phyloP scores from a whole-genome alignment of 2,113 vertebrate genomes.

The Alaudala cheleensis region DNA sequence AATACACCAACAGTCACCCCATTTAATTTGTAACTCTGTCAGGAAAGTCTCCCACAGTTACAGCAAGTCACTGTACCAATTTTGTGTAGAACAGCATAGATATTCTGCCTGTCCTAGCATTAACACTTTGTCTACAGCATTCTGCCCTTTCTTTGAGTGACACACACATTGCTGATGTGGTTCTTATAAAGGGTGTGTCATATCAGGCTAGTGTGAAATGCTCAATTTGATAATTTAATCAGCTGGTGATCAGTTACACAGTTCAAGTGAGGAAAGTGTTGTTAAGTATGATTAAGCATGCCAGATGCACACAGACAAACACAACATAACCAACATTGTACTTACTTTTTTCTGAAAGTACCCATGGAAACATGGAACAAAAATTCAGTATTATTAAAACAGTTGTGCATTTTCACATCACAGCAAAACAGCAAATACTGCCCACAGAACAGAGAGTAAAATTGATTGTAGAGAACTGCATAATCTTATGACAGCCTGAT shows the following conservation, averaged over 20 bases:
- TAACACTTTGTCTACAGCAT: not conserved
- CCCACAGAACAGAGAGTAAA: not conserved
- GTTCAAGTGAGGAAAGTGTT: conserved; percentile 60
- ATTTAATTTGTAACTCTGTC: not conserved
- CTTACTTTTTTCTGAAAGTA: conserved; percentile 74
- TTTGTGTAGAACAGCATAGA: not conserved
- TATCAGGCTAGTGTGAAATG: not conserved
- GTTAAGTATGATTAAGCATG: conserved; percentile 51
- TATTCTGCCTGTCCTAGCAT: not conserved
- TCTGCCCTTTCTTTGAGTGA: not conserved
- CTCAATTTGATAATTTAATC: not conserved
- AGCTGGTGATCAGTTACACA: conserved; percentile 19
- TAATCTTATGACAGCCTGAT: not conserved
- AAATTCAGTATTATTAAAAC: conserved; percentile 67
- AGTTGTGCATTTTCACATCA: conserved; percentile 42
- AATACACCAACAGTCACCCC: not conserved
- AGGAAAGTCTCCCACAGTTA: not conserved
- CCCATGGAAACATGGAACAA: conserved; percentile 73
- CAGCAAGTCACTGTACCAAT: not conserved
- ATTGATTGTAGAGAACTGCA: not conserved
- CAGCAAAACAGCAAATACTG: conserved; percentile 16
- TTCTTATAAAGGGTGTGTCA: not conserved
- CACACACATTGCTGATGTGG: not conserved
- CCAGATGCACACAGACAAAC: conserved; percentile 61
- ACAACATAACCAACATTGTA: conserved; percentile 14